A percentile compares a stretch with the other conserved stretches of the same genome.
Evolutionary conservation across 23 tunicate genomes (phyloP).

Genomic region (Styela plicata): DNA sequence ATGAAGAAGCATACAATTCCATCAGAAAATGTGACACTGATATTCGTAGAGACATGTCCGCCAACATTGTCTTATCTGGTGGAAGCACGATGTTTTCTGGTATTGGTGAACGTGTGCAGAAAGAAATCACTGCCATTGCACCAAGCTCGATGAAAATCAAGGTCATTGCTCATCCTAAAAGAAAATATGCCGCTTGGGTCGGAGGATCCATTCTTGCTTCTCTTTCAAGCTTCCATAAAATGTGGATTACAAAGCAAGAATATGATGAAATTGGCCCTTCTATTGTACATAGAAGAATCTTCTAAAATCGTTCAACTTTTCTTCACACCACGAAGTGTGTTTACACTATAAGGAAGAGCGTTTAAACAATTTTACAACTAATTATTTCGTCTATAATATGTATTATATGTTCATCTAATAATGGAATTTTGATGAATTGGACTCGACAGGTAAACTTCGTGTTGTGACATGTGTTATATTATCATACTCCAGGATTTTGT

Average conservation of each 20-base stretch:
- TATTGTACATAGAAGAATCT: background rate
- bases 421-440: no score
- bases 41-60: background rate
- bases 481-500: no score
- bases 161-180: background rate
- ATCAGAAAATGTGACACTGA: background rate
- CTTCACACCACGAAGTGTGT: no score
- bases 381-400: no score
- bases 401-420: no score
- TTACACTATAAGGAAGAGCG: no score
- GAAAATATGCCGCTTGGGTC: background rate
- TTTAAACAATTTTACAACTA: no score
- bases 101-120: background rate
- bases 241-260: background rate
- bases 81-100: background rate
- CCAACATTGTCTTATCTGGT: background rate
- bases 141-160: background rate
- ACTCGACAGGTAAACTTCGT: no score
- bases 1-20: background rate
- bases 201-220: background rate
- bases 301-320: no score
- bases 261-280: background rate
- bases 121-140: background rate
- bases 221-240: background rate
- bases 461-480: no score